Evolutionary conservation across 1,140 invertebrate species (phyloP).

Genomic region (Sycobia sp.): DNA sequence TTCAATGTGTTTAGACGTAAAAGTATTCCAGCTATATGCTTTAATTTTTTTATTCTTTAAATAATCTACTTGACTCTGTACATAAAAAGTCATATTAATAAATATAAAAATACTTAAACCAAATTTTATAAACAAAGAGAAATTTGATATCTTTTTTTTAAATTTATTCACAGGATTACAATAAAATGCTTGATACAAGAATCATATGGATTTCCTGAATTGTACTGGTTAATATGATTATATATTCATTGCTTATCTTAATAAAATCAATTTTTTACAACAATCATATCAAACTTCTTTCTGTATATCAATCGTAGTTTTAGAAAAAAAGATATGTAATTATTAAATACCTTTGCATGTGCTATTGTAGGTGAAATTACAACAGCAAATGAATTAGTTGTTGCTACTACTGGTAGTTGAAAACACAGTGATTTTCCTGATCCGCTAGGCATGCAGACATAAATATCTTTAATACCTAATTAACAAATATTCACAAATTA

Average conservation of each 20-base stretch:
- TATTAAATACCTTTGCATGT: conserved; percentile 66
- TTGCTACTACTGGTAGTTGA: conserved; percentile 82
- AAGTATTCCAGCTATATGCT: conserved; percentile 52
- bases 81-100: too few species aligned
- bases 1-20: conserved; percentile 47
- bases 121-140: conserved; percentile 1
- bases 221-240: too few species aligned
- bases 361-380: conserved; percentile 93
- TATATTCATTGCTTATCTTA: too few species aligned
- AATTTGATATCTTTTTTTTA: conserved; percentile 3
- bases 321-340: too few species aligned
- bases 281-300: too few species aligned
- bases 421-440: conserved; percentile 96
- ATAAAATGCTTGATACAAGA: too few species aligned
- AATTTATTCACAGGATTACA: too few species aligned
- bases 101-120: conserved; percentile 49
- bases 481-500: conserved; percentile 31
- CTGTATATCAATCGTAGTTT: too few species aligned
- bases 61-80: conserved; percentile 79
- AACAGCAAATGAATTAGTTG: conserved; percentile 76
- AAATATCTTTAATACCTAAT: conserved; percentile 75
- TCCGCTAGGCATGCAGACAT: conserved; percentile 92
- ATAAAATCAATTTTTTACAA: too few species aligned
- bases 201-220: too few species aligned
- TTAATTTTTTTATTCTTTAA: conserved; percentile 62